Evolutionary conservation across 2,797 vertebrate species (phyloP), one percentile per base, ranked within the genome.

Genomic region (Aplochiton taeniatus): DNA sequence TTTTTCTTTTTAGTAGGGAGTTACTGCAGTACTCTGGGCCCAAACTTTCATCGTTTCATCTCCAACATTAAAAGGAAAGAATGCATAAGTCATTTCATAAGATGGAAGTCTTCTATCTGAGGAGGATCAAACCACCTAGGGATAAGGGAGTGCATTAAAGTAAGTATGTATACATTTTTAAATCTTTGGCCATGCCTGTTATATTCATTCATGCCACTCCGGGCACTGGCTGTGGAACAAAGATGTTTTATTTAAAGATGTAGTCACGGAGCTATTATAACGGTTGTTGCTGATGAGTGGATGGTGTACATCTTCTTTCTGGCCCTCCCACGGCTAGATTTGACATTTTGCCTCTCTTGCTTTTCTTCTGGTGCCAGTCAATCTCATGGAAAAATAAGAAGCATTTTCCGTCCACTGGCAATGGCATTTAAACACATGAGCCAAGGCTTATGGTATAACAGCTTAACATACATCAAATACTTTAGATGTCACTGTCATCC

Each of bases 171-270:
- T 48, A 54, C 63, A 55, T 65, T 69, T 72, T 65, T 43, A 75
- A 68, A 79, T 61, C 58, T 61, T 13, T 53, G 57, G 48, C 41
- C 76, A 51, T 41, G 48, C 1, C 31, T 64, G 63, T 76, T 74
- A 47, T 60, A 70, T 77, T 81, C 60, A 80, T 20, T 49, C 57
- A 74, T 60, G 62, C 58, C 66, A 68, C 57, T 68, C 69, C 47
- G 62, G 48, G 50, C 11, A 45, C 42, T 13, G 41, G 65, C 31
- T 79, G 68, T 67, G 57, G 17, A 77, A 70, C 70, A 17, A 58
- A 18, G 49, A 69, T 79, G 50, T 81, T 80, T 83, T 70, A 82
- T 83, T 81, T 42, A 81, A 52, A 77, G 31, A 45, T 58, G 47
- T 63, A 71, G 75, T 52, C 62, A 52, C 42, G 49, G 43, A 63